Percentiles rank a stretch among this genome's conserved stretches.
Conservation (phyloP, 35 echinoderm and acorn worm genomes). For the Ptychodera flava region DNA sequence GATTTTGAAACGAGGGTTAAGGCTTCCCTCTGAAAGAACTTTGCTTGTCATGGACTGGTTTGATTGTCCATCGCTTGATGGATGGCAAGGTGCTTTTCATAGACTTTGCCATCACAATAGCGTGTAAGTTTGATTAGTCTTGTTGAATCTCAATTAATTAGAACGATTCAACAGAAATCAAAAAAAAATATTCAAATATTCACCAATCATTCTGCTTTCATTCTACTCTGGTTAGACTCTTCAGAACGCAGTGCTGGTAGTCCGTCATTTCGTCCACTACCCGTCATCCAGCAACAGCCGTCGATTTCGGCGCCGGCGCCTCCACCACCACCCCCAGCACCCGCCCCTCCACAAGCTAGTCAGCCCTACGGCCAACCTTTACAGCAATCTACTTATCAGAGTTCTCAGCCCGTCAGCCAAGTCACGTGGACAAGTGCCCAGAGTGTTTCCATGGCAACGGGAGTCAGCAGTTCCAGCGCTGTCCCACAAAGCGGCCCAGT, state of each 20-base stretch:
- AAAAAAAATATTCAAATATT: no score
- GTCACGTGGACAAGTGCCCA: constrained; percentile 6
- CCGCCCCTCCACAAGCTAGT: not conserved
- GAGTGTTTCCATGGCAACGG: not conserved
- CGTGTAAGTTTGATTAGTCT: no score
- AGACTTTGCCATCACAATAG: no score
- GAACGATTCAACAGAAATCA: no score
- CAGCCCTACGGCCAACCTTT: not conserved
- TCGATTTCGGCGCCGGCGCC: not conserved
- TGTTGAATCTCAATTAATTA: no score
- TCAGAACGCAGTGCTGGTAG: constrained; percentile 10
- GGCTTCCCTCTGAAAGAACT: no score
- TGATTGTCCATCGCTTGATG: no score
- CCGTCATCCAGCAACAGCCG: not conserved
- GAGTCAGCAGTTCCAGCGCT: constrained; percentile 6
- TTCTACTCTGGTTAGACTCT: no score
- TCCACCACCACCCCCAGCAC: not conserved
- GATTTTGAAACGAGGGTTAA: no score
- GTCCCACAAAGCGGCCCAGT: constrained; percentile 42
- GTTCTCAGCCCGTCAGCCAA: not conserved
- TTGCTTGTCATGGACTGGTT: no score
- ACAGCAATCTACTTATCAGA: constrained; percentile 3
- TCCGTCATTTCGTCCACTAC: constrained; percentile 8
- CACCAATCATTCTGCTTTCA: no score
- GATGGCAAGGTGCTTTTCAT: no score